Base-by-base conservation (phyloP, 2,113 vertebrate genomes). In the Astatotilapia flaviijosephi region DNA sequence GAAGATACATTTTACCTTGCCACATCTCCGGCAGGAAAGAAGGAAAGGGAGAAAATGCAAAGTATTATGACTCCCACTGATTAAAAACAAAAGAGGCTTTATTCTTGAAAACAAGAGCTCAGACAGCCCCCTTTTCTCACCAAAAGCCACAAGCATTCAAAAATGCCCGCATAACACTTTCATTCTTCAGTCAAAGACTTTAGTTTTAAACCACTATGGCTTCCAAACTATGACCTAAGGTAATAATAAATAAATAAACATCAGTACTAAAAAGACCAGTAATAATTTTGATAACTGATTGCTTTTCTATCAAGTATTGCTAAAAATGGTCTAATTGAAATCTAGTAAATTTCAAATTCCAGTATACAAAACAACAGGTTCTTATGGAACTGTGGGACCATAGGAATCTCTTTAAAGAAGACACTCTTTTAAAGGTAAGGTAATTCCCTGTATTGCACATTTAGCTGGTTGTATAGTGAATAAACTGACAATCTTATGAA, bases 1-100 rank as follows among this genome's bases (percentile, higher is more conserved):
- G 94, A 92, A 93, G 93, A 93, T 92, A 93, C 93, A 93, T 93
- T 93, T 93, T 84, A 89, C 77, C 31, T 84, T 86, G 88, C 88
- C 88, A 91, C 90, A 88, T 84, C 77, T 87, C 77, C 33, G 14
- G 89, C 79, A 47, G 85, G 86, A 86, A 84, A 84, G 45, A 87
- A 82, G 47, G 86, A 9, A 21, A 62, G n/a, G 58, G 81, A 86
- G 68, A 79, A 56, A 86, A 73, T 80, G 33, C 60, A 13, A 65
- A 65, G 60, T 37, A 53, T 86, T 93, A 56, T 79, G 82, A 86
- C 45, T 82, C 79, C 83, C 35, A 79, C 26, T 12, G 23, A 6
- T 80, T 75, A 79, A 79, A 94, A 93, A 95, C 91, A 94, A 94
- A 95, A 89, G 91, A 58, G 45, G 86, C 89, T 86, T 94, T 68